These are phyloP conservation scores for Nipponia nippon DNA, from an alignment of 2,113 vertebrate genomes.

Conservation along the genomic window DNA sequence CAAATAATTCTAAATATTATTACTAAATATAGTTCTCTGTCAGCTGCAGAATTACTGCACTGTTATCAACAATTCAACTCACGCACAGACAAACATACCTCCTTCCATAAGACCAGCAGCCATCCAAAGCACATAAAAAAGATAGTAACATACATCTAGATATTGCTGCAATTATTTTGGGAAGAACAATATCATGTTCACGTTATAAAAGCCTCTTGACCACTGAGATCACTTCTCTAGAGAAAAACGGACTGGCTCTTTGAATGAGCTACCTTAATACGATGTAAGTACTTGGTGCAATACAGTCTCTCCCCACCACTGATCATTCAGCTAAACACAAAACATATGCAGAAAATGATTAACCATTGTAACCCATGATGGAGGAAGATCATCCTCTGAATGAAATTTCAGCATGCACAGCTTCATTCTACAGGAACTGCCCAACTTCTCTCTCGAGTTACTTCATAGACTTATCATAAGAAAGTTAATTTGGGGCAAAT, in stretches of 20 bases:
- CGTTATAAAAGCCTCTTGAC: not conserved
- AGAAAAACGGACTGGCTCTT: not conserved
- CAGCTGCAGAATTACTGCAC: not conserved
- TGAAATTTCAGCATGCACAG: not conserved
- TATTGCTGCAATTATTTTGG: not conserved
- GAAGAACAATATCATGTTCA: not conserved
- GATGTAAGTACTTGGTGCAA: not conserved
- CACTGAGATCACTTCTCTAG: not conserved
- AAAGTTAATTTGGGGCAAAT: not conserved
- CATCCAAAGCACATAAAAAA: not conserved
- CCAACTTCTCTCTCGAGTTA: not conserved
- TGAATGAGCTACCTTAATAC: not conserved
- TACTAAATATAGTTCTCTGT: not conserved
- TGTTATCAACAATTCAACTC: not conserved
- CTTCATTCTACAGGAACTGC: not conserved
- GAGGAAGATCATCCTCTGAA: not conserved
- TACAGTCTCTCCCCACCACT: not conserved
- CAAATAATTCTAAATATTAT: slow-evolving; percentile 27
- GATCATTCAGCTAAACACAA: not conserved
- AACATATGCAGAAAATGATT: not conserved
- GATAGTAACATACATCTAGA: not conserved
- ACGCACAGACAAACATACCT: not conserved
- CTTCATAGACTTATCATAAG: not conserved
- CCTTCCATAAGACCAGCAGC: not conserved
- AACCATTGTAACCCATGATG: not conserved